Evolutionary conservation across 35 echinoderm and acorn worm genomes (phyloP), one percentile per base, ranked within the genome.

Genomic region (Ophiothrix spiculata): DNA sequence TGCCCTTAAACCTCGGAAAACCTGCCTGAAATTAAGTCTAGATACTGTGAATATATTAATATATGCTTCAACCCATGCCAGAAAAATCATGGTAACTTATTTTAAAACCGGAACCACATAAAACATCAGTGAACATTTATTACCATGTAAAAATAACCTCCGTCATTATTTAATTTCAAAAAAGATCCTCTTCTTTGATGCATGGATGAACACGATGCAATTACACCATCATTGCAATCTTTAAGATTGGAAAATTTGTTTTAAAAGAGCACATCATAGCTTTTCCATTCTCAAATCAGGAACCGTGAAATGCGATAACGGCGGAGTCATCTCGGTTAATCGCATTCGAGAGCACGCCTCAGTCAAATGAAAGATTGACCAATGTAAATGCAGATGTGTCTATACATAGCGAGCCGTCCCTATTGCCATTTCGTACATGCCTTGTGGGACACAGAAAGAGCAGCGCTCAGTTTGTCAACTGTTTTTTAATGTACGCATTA

Each of bases 301-400:
- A n/a, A n/a, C n/a, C n/a, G n/a, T n/a, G n/a, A n/a, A n/a, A n/a
- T n/a, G n/a, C n/a, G n/a, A n/a, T n/a, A n/a, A n/a, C n/a, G n/a
- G n/a, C n/a, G n/a, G n/a, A n/a, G n/a, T n/a, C n/a, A n/a, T n/a
- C n/a, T n/a, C n/a, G n/a, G n/a, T n/a, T n/a, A 69, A 69, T 69
- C 60, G 17, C 60, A 12, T 69, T 69, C 60, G 29, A 69, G 60
- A 69, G 16, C 17, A 25, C 16, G 6, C 60, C 42, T 69, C 25
- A n/a, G 3, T 28, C 60, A 69, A 69, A 69, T 69, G 17, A 69
- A 69, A 69, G 60, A 69, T 69, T 69, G 60, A 69, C 60, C 60
- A 69, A 69, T 15, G 16, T 69, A 69, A 69, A 69, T 69, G 17
- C 23, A 69, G 60, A 69, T 69, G 60, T 12, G 42, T 49, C 6